Evolutionary conservation across 2,797 vertebrate genomes (phyloP), one percentile per base, ranked within the genome.

Genomic region (Perodicticus potto): DNA sequence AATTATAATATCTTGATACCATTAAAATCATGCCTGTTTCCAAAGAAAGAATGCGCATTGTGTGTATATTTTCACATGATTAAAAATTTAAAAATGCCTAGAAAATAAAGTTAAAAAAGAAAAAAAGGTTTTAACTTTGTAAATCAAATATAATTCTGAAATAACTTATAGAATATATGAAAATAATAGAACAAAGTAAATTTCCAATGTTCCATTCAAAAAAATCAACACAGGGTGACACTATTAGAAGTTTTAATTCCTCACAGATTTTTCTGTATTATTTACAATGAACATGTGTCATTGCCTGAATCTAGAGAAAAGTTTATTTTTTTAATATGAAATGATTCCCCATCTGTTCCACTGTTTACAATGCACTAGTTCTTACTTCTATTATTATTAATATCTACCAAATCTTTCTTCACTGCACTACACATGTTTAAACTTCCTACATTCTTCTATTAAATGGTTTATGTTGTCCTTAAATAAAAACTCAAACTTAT

Each of bases 321-420:
- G 45, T 59, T 96, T 19, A 85, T 92, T 94, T 89, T 70, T 43
- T 78, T 95, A 40, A 43, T 93, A 87, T 78, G 37, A 74, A 89
- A 91, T 95, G 49, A 93, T 94, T 94, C 93, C 29, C 86, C 84
- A 95, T 86, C 84, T 93, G 49, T 94, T 91, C n/a, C 49, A 77
- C 59, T 23, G 7, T 78, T 94, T 43, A 77, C 13, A 85, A 70
- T 69, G 25, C 16, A 40, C 29, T 83, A 37, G 82, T 82, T 96
- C 63, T 93, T 88, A 43, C 27, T 32, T 27, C 37, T 86, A 27
- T 80, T 73, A 27, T 90, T 78, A 59, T 23, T 95, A 12, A n/a
- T 86, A 3, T 91, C 32, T 92, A 53, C 45, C 59, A 85, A 70
- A 78, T 4, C 59, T 81, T 80, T 96, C 5, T 83, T 94, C 37